These are phyloP conservation scores for Parotocinclus haroldoi DNA, from an alignment of 2,797 vertebrate genomes.

Conservation along the genomic window DNA sequence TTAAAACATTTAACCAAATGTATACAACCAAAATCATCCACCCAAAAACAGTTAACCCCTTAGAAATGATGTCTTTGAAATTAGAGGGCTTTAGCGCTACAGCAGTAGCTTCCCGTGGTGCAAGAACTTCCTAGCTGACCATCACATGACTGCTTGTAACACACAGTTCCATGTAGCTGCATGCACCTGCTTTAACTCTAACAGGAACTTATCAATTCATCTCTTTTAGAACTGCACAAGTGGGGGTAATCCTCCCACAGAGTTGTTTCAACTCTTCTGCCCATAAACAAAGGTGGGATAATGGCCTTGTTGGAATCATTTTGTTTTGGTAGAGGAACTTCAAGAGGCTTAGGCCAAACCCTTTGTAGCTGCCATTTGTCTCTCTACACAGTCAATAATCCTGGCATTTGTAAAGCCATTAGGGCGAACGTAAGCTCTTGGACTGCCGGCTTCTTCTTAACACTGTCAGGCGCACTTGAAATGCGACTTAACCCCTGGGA, in stretches of 20 bases:
- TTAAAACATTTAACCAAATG: too few species aligned
- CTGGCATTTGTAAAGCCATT: constrained; percentile 80
- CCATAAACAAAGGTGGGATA: constrained; percentile 81
- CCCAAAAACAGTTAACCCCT: too few species aligned
- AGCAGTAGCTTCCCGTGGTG: constrained; percentile 44
- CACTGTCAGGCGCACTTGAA: constrained; percentile 44
- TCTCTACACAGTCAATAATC: constrained; percentile 80
- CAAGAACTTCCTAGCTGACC: constrained; percentile 66
- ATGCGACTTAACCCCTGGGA: constrained; percentile 42
- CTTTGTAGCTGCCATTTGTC: constrained; percentile 75
- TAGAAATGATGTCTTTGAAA: too few species aligned
- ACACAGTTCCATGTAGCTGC: constrained; percentile 61
- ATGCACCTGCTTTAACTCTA: constrained; percentile 74
- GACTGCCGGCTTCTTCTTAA: constrained; percentile 32
- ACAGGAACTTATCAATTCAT: constrained; percentile 93
- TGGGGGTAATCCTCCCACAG: constrained; percentile 87
- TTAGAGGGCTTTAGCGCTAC: not conserved
- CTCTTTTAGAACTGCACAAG: constrained; percentile 82
- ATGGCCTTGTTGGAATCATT: constrained; percentile 78
- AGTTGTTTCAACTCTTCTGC: constrained; percentile 80
- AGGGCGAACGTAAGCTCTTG: constrained; percentile 47
- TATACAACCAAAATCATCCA: too few species aligned
- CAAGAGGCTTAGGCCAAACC: constrained; percentile 81
- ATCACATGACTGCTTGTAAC: constrained; percentile 67
- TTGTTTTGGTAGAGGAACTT: constrained; percentile 84